A percentile compares a stretch with the other conserved stretches of the same genome.
phyloP scores from a whole-genome alignment of 2,113 vertebrate genomes.

The Phylloscopus whistleri region DNA sequence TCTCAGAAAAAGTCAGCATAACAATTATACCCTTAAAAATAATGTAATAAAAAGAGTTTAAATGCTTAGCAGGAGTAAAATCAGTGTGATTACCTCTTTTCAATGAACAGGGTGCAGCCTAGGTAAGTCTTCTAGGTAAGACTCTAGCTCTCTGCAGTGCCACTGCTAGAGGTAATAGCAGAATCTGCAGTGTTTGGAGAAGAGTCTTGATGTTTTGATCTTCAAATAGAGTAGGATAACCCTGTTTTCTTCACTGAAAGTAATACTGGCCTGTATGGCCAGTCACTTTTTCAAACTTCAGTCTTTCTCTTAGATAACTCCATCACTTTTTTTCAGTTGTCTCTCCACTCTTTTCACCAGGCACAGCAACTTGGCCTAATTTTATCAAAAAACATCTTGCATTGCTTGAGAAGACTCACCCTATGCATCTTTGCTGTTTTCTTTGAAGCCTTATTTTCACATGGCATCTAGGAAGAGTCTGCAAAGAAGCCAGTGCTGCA shows the following conservation, averaged over 20 bases:
- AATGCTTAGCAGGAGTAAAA: background rate
- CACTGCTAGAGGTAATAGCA: background rate
- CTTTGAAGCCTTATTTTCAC: background rate
- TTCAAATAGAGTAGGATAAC: background rate
- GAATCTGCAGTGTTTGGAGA: background rate
- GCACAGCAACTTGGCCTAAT: background rate
- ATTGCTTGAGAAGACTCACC: background rate
- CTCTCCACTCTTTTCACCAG: background rate
- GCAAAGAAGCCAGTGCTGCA: background rate
- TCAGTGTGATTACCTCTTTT: background rate
- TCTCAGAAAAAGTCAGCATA: background rate
- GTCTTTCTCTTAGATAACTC: background rate
- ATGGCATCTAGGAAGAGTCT: background rate
- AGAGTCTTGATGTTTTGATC: background rate
- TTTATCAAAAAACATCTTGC: background rate
- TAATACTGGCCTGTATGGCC: background rate
- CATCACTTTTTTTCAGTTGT: background rate
- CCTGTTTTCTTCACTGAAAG: background rate
- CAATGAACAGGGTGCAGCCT: background rate
- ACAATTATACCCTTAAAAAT: background rate
- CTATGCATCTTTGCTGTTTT: background rate
- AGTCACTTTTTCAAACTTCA: background rate
- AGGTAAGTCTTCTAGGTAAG: background rate
- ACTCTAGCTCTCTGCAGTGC: background rate
- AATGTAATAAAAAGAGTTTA: background rate